Conservation (phyloP, 2,888 invertebrate species). For the Gerosis bhagava region DNA sequence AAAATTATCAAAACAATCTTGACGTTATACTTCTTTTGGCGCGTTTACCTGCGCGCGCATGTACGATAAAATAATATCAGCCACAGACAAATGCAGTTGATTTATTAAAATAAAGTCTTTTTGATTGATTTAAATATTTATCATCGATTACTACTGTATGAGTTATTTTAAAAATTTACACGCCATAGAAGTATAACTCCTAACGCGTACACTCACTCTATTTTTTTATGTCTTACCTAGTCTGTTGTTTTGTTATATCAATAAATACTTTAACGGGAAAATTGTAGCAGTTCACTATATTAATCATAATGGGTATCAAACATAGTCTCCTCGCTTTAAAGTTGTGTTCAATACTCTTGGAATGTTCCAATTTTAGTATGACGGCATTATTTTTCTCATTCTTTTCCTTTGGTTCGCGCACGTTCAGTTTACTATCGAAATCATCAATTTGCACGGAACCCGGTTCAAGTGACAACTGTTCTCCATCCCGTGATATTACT, state of each 20-base stretch:
- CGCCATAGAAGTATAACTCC: too few relatives aligned
- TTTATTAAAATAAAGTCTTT: too few relatives aligned
- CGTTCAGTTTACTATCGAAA: slow-evolving; percentile 46
- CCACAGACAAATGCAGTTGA: too few relatives aligned
- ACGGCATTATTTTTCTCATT: slow-evolving; percentile 75
- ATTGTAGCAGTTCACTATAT: slow-evolving; percentile 85
- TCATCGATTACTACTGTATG: too few relatives aligned
- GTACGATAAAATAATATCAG: too few relatives aligned
- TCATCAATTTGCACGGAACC: slow-evolving; percentile 65
- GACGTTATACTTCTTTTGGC: too few relatives aligned
- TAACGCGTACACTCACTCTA: too few relatives aligned
- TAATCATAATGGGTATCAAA: slow-evolving; percentile 85
- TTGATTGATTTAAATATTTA: too few relatives aligned
- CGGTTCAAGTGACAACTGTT: slow-evolving; percentile 50
- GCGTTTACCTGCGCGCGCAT: too few relatives aligned
- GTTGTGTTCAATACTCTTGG: slow-evolving; percentile 82
- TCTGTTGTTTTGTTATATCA: slow-evolving; percentile 80
- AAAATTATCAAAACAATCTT: too few relatives aligned
- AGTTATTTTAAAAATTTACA: too few relatives aligned
- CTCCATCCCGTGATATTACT: slow-evolving; percentile 69
- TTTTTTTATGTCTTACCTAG: slow-evolving; percentile 75
- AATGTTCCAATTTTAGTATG: slow-evolving; percentile 82
- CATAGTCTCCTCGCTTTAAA: slow-evolving; percentile 84
- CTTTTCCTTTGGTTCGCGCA: slow-evolving; percentile 48
- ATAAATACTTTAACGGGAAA: slow-evolving; percentile 82